phyloP scores from a whole-genome alignment of 1,140 invertebrate species.

The Panagrolaimus sp. region DNA sequence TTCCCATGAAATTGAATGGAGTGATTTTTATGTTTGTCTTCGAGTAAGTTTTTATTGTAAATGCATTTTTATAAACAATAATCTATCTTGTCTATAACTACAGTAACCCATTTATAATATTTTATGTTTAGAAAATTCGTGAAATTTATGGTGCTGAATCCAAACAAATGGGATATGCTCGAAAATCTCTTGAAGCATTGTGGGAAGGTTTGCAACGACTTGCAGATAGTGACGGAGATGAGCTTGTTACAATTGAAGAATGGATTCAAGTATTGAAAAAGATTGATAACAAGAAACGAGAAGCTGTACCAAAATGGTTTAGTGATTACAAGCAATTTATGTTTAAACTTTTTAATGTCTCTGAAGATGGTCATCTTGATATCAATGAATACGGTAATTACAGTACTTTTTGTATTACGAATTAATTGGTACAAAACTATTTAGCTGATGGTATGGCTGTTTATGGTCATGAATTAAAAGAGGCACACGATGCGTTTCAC shows the following conservation, averaged over 20 bases:
- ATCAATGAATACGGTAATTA: constrained; percentile 36
- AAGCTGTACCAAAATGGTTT: constrained; percentile 47
- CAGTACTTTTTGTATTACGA: too few species aligned
- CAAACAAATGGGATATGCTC: constrained; percentile 40
- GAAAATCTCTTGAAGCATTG: constrained; percentile 45
- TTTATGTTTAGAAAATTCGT: constrained; percentile 39
- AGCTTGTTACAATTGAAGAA: constrained; percentile 49
- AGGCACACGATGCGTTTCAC: constrained; percentile 35
- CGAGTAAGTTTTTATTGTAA: constrained; percentile 33
- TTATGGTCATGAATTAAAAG: constrained; percentile 35
- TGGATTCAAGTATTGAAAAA: constrained; percentile 43
- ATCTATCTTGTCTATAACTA: not conserved
- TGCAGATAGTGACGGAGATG: constrained; percentile 44
- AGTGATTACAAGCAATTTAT: constrained; percentile 46
- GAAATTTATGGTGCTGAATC: constrained; percentile 54
- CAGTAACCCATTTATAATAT: too few species aligned
- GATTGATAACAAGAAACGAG: constrained; percentile 23
- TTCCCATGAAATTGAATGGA: constrained; percentile 42
- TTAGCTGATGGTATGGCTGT: constrained; percentile 43
- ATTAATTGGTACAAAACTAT: too few species aligned
- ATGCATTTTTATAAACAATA: not conserved
- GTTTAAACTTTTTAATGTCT: constrained; percentile 55
- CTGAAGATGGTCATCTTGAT: constrained; percentile 45
- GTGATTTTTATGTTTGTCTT: constrained; percentile 49
- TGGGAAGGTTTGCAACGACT: constrained; percentile 46